phyloP scores from a whole-genome alignment of 1,140 invertebrate species.

The Conus betulinus region DNA sequence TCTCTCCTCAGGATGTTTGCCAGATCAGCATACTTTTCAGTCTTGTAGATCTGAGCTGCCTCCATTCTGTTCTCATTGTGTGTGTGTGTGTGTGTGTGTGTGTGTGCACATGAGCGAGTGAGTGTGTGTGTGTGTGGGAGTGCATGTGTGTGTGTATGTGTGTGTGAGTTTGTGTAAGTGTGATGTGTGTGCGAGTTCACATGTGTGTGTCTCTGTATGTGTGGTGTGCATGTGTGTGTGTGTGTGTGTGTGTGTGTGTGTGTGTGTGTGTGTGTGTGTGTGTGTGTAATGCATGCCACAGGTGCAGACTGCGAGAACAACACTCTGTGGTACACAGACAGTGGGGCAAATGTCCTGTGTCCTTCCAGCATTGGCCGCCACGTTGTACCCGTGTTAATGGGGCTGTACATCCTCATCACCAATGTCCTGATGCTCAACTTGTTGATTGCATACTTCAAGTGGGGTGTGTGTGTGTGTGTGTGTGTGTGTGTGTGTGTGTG shows the following conservation, averaged over 20 bases:
- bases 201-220: neutral
- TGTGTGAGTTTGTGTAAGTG: neutral
- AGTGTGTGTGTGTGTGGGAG: neutral
- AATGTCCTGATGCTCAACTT: slow-evolving; percentile 71
- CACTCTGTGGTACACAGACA: neutral
- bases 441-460: slow-evolving; percentile 73
- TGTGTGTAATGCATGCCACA: neutral
- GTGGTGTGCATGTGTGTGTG: neutral
- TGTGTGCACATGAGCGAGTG: too few relatives aligned
- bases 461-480: slow-evolving; percentile 8
- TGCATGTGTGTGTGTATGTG: neutral
- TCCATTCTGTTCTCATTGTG: too few relatives aligned
- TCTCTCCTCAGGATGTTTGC: too few relatives aligned
- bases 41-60: too few relatives aligned
- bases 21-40: too few relatives aligned
- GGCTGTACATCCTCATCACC: slow-evolving; percentile 66
- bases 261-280: too few relatives aligned
- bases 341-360: slow-evolving; percentile 42
- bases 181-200: neutral
- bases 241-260: neutral
- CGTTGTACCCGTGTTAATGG: slow-evolving; percentile 59
- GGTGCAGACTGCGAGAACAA: neutral
- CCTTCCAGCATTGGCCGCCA: slow-evolving; percentile 51
- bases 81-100: too few relatives aligned
- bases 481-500: neutral